Evolutionary conservation across 1,140 invertebrate genomes (phyloP), one percentile per base, ranked within the genome.

Genomic region (Pygmarrhopalites habei): DNA sequence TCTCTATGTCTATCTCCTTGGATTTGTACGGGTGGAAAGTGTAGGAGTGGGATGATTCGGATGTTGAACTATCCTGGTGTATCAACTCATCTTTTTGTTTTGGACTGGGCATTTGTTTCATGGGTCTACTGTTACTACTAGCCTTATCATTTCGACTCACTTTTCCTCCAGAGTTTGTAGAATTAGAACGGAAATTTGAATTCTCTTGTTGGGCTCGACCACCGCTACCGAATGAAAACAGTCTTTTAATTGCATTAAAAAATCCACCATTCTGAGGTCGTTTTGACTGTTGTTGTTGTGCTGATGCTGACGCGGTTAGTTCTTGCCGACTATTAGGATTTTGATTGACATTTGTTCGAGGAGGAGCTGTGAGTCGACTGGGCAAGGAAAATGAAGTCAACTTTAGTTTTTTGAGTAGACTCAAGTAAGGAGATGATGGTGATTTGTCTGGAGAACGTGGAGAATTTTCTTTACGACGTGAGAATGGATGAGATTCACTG

Each of bases 221-320:
- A 58, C 26, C 35, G 39, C 21, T 23, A 44, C 26, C 35, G 26
- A 60, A 60, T 10, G 58, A 60, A 56, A 64, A 64, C 23, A 64
- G 57, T 44, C 58, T 25, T 35, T 52, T 59, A 21, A 64, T 59
- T 12, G 62, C 56, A 29, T 55, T 52, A 1, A 64, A 41, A 21
- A 64, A 43, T 15, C 57, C 62, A 12, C 39, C 58, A 29, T 30
- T 15, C 1, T n/a, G 32, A 43, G 28, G 47, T 12, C 5, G 30
- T 46, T 29, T 52, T 14, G 44, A 41, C 7, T n/a, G 58, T 43
- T 26, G 39, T 30, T 56, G 17, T 53, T 53, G n/a, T n/a, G 47
- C 30, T 41, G 60, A 12, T 29, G 49, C 25, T 52, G 49, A 7
- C 5, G 47, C 5, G 49, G n/a, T n/a, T n/a, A n/a, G n/a, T n/a